These are phyloP conservation scores for Hoplodrina ambigua DNA, from an alignment of 2,888 invertebrate species.

Conservation along the genomic window DNA sequence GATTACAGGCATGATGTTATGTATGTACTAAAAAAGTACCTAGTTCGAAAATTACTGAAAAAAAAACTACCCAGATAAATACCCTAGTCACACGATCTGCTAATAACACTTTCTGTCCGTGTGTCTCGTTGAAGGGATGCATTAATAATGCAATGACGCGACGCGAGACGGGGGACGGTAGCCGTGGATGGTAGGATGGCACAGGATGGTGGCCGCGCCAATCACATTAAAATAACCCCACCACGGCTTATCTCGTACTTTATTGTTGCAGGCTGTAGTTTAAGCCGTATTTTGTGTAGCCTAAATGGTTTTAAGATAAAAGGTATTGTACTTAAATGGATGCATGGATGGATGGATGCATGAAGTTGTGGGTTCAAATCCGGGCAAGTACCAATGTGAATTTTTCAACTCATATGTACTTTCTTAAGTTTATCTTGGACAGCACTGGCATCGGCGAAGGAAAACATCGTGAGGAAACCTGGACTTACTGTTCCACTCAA, in stretches of 20 bases:
- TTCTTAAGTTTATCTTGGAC: no score
- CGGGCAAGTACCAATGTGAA: no score
- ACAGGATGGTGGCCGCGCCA: conserved; percentile 70
- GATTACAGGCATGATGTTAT: no score
- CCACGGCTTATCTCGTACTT: conserved; percentile 60
- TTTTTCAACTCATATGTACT: no score
- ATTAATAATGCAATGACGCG: conserved; percentile 87
- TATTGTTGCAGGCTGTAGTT: conserved; percentile 57
- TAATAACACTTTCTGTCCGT: conserved; percentile 51
- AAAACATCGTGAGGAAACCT: no score
- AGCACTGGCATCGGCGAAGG: no score
- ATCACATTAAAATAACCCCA: conserved; percentile 87
- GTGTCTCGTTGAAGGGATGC: conserved; percentile 75
- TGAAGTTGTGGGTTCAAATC: no score
- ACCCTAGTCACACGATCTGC: not conserved
- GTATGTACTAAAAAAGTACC: no score
- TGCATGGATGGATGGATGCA: no score
- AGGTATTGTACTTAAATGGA: conserved; percentile 9
- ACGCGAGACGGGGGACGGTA: conserved; percentile 73
- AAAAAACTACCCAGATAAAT: no score
- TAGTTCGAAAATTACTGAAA: no score
- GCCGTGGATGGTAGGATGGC: conserved; percentile 59
- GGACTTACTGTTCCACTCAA: no score
- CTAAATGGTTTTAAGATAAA: conserved; percentile 4
- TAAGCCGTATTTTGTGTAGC: conserved; percentile 15